A percentile compares a stretch with the other conserved stretches of the same genome.
Conservation (phyloP, 2,113 vertebrate genomes). For the Notothenia rossii region DNA sequence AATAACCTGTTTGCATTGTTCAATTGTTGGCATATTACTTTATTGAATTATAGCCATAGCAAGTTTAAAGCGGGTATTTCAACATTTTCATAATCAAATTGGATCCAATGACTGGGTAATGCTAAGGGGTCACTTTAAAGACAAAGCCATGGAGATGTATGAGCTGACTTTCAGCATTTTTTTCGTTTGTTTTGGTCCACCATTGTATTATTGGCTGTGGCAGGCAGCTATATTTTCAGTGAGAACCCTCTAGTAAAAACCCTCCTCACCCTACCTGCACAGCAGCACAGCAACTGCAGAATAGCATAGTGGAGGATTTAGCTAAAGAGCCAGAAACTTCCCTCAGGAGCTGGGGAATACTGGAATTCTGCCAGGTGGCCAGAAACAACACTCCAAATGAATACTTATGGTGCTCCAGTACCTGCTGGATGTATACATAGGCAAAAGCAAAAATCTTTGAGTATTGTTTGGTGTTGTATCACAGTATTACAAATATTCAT, state of each 20-base stretch:
- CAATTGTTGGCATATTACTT: neutral
- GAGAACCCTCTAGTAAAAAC: neutral
- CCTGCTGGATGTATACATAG: neutral
- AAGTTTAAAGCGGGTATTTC: neutral
- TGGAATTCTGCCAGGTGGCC: neutral
- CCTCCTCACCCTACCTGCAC: neutral
- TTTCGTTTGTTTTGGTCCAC: neutral
- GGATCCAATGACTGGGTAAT: constrained; percentile 2
- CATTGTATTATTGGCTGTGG: neutral
- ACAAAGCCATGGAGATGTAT: neutral
- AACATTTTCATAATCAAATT: neutral
- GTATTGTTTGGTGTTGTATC: no score
- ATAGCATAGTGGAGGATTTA: neutral
- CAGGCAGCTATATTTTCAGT: neutral
- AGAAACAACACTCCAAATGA: constrained; percentile 6
- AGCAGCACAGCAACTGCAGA: neutral
- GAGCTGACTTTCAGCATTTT: no score
- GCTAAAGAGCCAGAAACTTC: constrained; percentile 1
- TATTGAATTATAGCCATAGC: neutral
- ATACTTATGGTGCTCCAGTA: neutral
- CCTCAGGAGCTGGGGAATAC: neutral
- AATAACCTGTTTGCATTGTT: neutral
- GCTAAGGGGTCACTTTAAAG: neutral
- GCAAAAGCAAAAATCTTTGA: neutral
- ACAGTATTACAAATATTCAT: no score